These are phyloP conservation scores for Coelopa frigida DNA, from an alignment of 1,140 invertebrate species.

Conservation along the genomic window DNA sequence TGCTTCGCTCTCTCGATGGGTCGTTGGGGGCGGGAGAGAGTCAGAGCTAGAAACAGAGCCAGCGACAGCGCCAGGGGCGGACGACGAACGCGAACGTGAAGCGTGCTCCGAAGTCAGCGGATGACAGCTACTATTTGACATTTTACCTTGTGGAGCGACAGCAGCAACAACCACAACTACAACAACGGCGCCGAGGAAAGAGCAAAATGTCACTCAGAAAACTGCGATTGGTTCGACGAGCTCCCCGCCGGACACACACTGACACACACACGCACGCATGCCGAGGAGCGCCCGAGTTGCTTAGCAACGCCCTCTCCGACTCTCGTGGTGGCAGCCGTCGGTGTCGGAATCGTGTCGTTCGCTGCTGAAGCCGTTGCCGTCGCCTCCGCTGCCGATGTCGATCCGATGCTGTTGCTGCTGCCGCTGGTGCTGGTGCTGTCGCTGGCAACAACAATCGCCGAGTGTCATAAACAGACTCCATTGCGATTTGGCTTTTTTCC, in stretches of 20 bases:
- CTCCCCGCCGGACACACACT: slow-evolving; percentile 17
- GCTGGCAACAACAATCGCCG: slow-evolving; percentile 12
- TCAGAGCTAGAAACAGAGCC: slow-evolving; percentile 8
- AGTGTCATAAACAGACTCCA: slow-evolving; percentile 41
- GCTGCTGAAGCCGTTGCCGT: neutral
- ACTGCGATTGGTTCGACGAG: slow-evolving; percentile 43
- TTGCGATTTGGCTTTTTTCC: slow-evolving; percentile 36
- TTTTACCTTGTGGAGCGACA: slow-evolving; percentile 36
- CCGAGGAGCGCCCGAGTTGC: slow-evolving; percentile 29
- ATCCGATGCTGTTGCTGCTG: too few species aligned
- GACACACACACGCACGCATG: slow-evolving; percentile 13
- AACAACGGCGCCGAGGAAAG: too few species aligned
- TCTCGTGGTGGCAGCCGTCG: too few species aligned
- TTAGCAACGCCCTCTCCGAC: slow-evolving; percentile 45
- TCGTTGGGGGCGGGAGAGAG: neutral
- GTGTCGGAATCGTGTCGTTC: too few species aligned
- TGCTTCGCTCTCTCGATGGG: neutral
- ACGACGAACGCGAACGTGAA: too few species aligned
- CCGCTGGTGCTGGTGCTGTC: slow-evolving; percentile 1
- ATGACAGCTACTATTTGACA: slow-evolving; percentile 44
- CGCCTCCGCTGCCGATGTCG: neutral
- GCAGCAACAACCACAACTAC: neutral
- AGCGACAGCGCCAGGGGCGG: slow-evolving; percentile 3
- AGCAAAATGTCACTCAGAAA: slow-evolving; percentile 45
- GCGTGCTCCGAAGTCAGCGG: too few species aligned